phyloP scores from a whole-genome alignment of 2,888 invertebrate genomes.

The Prosopocoilus inquinatus region DNA sequence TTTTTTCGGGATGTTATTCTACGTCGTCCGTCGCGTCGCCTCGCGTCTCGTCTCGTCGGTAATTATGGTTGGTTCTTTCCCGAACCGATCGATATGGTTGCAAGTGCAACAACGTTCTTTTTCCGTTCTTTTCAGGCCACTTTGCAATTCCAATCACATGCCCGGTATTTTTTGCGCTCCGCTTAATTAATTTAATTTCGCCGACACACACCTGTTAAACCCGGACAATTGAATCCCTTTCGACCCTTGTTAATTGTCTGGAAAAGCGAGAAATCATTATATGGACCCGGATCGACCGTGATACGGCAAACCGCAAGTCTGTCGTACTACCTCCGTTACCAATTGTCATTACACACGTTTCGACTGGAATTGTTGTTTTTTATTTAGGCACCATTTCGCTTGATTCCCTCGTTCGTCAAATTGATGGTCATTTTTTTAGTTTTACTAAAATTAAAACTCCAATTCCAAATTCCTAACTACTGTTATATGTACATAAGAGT shows the following conservation, averaged over 20 bases:
- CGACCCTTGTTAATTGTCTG: slow-evolving; percentile 52
- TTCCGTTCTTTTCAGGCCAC: background rate
- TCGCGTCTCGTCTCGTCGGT: too few species aligned
- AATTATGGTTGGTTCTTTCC: too few species aligned
- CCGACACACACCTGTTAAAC: slow-evolving; percentile 51
- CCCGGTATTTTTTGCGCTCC: background rate
- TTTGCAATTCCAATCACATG: background rate
- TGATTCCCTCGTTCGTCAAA: too few species aligned
- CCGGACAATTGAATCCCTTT: slow-evolving; percentile 50
- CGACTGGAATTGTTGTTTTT: background rate
- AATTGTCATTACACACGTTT: slow-evolving; percentile 20
- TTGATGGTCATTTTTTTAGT: too few species aligned
- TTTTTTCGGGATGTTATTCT: too few species aligned
- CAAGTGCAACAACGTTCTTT: too few species aligned
- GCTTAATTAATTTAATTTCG: slow-evolving; percentile 40
- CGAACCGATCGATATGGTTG: too few species aligned
- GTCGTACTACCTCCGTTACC: slow-evolving; percentile 30
- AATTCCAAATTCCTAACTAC: too few species aligned
- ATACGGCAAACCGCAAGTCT: slow-evolving; percentile 47
- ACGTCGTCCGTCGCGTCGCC: too few species aligned
- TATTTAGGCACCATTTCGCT: too few species aligned
- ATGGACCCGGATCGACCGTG: slow-evolving; percentile 42
- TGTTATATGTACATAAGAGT: too few species aligned
- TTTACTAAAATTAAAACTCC: too few species aligned
- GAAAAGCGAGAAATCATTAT: slow-evolving; percentile 51